These are phyloP conservation scores for Synergus gifuensis DNA, from an alignment of 2,888 invertebrate species.

Conservation along the genomic window DNA sequence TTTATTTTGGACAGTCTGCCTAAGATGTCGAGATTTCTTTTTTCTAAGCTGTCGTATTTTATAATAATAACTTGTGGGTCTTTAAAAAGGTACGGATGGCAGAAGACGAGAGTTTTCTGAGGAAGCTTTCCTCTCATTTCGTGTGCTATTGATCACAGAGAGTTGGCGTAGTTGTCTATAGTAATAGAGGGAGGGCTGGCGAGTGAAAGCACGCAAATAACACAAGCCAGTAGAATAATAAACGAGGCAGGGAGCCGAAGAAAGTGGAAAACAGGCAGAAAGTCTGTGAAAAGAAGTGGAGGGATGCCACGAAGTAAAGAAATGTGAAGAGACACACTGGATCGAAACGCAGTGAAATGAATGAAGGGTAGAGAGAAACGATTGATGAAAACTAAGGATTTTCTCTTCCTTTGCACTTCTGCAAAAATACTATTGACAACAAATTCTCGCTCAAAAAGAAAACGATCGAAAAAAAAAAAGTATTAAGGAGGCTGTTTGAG, in stretches of 20 bases:
- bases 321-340: conserved; percentile 50
- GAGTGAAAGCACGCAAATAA: conserved; percentile 67
- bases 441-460: neutral
- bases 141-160: conserved; percentile 55
- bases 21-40: neutral
- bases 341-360: conserved; percentile 50
- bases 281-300: conserved; percentile 34
- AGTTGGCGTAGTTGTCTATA: conserved; percentile 44
- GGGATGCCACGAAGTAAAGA: conserved; percentile 42
- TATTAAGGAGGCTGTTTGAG: neutral
- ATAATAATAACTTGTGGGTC: neutral
- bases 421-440: neutral
- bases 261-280: conserved; percentile 62
- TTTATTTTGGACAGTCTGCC: too few relatives aligned
- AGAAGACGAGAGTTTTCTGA: conserved; percentile 1
- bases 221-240: conserved; percentile 70
- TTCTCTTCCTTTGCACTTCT: neutral
- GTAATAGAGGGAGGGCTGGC: conserved; percentile 19
- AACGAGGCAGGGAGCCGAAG: conserved; percentile 64
- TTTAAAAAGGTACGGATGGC: neutral
- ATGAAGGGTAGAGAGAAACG: conserved; percentile 29
- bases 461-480: neutral
- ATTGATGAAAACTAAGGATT: conserved; percentile 48
- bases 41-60: neutral
- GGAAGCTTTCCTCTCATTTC: conserved; percentile 46